These are phyloP conservation scores for Sibirionetta formosa DNA, from an alignment of 2,797 vertebrate genomes.

Conservation along the genomic window DNA sequence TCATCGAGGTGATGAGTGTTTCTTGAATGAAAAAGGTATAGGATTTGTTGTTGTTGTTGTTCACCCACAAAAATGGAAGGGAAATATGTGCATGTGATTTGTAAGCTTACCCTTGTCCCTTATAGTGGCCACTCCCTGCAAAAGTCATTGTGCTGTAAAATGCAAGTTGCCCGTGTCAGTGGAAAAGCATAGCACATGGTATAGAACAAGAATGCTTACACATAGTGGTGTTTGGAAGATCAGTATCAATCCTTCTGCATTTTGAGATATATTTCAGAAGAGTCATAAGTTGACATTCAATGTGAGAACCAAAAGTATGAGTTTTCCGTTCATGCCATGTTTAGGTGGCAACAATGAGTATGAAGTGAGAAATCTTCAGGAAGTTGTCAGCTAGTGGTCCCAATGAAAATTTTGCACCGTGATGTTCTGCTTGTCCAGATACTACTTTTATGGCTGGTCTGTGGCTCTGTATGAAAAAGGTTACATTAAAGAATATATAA, in stretches of 20 bases:
- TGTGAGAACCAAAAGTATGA: neutral
- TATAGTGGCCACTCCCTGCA: rapidly evolving
- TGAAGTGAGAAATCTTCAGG: neutral
- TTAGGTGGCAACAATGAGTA: neutral
- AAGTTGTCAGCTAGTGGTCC: rapidly evolving
- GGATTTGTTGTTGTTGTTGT: neutral
- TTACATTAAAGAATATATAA: neutral
- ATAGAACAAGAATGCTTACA: neutral
- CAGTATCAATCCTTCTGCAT: neutral
- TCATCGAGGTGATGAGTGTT: neutral
- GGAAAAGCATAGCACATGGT: neutral
- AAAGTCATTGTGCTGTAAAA: neutral
- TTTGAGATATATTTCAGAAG: neutral
- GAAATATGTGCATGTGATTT: neutral
- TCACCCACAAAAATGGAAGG: neutral
- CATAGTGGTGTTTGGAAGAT: neutral
- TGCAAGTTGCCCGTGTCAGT: neutral
- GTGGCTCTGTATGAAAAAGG: neutral
- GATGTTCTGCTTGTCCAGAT: neutral
- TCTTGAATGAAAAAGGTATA: neutral
- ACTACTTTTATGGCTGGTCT: neutral
- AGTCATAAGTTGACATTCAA: neutral
- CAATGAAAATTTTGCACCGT: neutral
- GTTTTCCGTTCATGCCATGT: neutral
- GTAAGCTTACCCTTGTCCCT: neutral